Conservation (phyloP, 1,140 invertebrate species). For the Battus philenor region DNA sequence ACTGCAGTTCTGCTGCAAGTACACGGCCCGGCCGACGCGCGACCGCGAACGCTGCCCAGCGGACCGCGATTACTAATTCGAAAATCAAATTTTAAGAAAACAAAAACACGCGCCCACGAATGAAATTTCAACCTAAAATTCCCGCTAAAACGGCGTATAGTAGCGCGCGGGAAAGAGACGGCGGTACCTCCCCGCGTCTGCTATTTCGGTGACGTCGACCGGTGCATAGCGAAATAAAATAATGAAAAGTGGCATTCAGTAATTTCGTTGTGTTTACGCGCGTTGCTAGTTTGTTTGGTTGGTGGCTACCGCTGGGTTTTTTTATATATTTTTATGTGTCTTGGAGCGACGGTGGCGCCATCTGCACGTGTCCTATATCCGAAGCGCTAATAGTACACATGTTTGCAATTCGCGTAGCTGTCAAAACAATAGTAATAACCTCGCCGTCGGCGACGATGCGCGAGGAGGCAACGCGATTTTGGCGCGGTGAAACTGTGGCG, state of each 20-base stretch:
- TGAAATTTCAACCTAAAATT: conserved; percentile 52
- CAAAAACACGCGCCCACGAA: conserved; percentile 32
- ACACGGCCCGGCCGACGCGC: conserved; percentile 45
- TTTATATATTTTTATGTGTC: conserved; percentile 23
- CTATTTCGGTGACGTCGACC: conserved; percentile 63
- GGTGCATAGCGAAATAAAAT: conserved; percentile 69
- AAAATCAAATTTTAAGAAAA: conserved; percentile 9
- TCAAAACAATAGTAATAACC: conserved; percentile 51
- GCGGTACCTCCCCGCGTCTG: conserved; percentile 36
- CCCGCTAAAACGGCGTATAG: conserved; percentile 25
- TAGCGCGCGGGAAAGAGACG: conserved; percentile 51
- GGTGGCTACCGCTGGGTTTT: conserved; percentile 23
- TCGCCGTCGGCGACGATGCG: conserved; percentile 19
- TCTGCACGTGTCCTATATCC: conserved; percentile 35
- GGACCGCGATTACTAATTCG: too few species aligned
- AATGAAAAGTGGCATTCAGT: conserved; percentile 73
- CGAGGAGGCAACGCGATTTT: conserved; percentile 32
- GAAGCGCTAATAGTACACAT: conserved; percentile 28
- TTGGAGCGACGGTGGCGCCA: conserved; percentile 39
- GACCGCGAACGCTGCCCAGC: too few species aligned
- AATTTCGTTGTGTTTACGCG: conserved; percentile 72
- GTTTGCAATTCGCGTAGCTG: conserved; percentile 43
- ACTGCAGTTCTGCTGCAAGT: conserved; percentile 49
- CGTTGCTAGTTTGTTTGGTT: conserved; percentile 66
- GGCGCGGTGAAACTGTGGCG: conserved; percentile 42